phyloP scores from a whole-genome alignment of 2,113 vertebrate genomes.

The Silurus meridionalis region DNA sequence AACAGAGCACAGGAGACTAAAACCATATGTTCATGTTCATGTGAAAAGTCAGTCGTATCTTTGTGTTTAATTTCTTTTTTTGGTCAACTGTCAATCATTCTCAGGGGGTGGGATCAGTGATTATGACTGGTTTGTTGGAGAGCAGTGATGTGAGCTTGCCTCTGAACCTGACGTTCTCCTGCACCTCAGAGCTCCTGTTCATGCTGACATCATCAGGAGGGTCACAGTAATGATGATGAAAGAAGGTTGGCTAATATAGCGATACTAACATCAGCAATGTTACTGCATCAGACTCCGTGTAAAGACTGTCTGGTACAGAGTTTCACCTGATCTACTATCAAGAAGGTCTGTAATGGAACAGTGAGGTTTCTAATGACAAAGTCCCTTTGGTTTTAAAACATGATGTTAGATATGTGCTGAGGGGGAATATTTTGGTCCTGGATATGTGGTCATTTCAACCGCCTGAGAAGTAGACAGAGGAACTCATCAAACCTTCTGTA shows the following conservation, averaged over 20 bases:
- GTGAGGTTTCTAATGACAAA: background rate
- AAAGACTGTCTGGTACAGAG: background rate
- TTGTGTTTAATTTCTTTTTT: background rate
- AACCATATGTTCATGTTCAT: background rate
- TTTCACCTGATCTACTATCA: background rate
- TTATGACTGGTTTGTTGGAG: background rate
- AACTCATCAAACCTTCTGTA: background rate
- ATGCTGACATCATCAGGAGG: background rate
- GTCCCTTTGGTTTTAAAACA: background rate
- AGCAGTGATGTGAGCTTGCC: background rate
- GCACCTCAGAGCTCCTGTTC: background rate
- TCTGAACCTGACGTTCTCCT: background rate
- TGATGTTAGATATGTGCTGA: background rate
- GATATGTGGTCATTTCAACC: background rate
- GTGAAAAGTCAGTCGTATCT: background rate
- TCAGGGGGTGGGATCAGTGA: background rate
- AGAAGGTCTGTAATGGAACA: background rate
- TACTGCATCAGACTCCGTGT: background rate
- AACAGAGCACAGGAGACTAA: constrained; percentile 12
- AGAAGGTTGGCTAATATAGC: constrained; percentile 24
- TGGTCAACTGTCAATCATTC: background rate
- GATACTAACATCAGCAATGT: background rate
- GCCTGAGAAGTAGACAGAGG: constrained; percentile 6
- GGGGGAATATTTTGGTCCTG: constrained; percentile 3
- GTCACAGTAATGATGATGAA: background rate